Conservation (phyloP, 2,888 invertebrate genomes). For the Ceratothoa steindachneri region DNA sequence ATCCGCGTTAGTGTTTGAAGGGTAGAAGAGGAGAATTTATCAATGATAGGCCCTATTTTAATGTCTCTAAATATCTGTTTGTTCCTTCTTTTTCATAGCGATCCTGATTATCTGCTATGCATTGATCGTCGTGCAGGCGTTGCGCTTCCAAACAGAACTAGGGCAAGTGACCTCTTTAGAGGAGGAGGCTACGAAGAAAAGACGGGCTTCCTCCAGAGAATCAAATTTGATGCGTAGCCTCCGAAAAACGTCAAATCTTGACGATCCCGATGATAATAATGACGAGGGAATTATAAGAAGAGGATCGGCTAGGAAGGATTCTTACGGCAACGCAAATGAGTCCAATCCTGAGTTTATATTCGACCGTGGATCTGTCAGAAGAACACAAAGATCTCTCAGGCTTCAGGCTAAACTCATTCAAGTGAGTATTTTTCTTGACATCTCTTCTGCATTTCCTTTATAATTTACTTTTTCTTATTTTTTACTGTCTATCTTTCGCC, state of each 20-base stretch:
- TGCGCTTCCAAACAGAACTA: conserved; percentile 24
- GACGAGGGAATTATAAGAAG: background rate
- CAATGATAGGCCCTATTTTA: no score
- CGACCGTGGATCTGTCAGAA: conserved; percentile 12
- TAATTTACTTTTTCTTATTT: no score
- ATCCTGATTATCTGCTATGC: conserved; percentile 28
- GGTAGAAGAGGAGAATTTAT: no score
- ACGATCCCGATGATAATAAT: background rate
- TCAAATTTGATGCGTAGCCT: background rate
- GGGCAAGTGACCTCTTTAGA: conserved; percentile 5
- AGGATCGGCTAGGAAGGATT: background rate
- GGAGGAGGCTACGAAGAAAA: background rate
- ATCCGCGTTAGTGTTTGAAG: no score
- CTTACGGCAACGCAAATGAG: no score
- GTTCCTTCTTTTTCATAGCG: conserved; percentile 7
- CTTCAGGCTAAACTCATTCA: conserved; percentile 29
- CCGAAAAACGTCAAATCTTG: background rate
- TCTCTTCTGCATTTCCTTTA: no score
- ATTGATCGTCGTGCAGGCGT: conserved; percentile 27
- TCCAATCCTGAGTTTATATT: background rate
- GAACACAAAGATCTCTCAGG: conserved; percentile 23
- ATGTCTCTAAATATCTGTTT: no score
- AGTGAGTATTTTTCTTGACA: conserved; percentile 27
- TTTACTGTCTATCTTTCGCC: no score
- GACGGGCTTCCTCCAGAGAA: background rate